Base-by-base conservation (phyloP, 1,140 invertebrate genomes). In the Bombus sylvicola region DNA sequence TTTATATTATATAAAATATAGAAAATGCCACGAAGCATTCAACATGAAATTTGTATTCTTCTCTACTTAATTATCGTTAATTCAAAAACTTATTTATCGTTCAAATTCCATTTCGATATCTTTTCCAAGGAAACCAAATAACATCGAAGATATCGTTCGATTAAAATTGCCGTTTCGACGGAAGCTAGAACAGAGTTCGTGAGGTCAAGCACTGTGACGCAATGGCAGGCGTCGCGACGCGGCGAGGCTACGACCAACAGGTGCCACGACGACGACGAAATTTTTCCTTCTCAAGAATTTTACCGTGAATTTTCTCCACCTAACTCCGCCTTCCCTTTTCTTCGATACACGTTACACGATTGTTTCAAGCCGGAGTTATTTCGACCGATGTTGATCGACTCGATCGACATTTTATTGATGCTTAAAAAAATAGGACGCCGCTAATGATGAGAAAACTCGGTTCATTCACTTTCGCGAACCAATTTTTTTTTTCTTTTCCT, bases 241-340 rank as follows among this genome's bases (percentile, higher is more conserved):
- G 18, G 47, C 0, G 47, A 18, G 47, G 47, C 5, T 53, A 18
- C 75, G 71, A 74, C 79, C 79, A 88, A 86, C 87, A 88, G 88
- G 78, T 88, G 78, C 75, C 62, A 13, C 53, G 66, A n/a, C n/a
- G 12, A 43, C 81, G 28, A 69, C 39, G 25, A 57, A 68, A 47
- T 62, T 69, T 43, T 77, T 74, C 25, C 72, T 88, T 64, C 34
- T 71, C 76, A 22, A 6, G 28, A 39, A 76, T 53, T 34, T 76
- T 3, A 9, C 12, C 47, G 37, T 12, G 41, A 64, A 47, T 74
- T 74, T 82, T 4, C 25, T 6, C 9, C 3, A 41, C 22, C 13
- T 5, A 15, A n/a, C 34, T 28, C 0, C n/a, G 3, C 5, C 18
- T 39, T 1, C 5, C 22, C 25, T 28, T 25, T 5, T 0, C 15